Evolutionary conservation across 2,797 vertebrate genomes (phyloP).

Genomic region (Sciurus vulgaris): DNA sequence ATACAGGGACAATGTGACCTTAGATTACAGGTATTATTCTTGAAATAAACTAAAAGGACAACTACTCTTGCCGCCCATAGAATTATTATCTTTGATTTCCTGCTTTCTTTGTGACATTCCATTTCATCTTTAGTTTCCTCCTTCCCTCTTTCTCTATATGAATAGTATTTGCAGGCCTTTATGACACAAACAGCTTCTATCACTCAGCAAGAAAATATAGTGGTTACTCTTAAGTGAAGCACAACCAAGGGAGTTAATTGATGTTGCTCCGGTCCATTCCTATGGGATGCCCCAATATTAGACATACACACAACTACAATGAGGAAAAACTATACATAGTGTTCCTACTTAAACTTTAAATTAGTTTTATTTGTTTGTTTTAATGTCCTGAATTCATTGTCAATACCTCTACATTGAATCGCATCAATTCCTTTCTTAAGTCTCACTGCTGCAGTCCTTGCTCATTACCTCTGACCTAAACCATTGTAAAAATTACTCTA

Average conservation of each 20-base stretch:
- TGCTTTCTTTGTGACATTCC: conserved; percentile 45
- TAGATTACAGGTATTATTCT: not conserved
- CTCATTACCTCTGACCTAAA: not conserved
- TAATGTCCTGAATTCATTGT: not conserved
- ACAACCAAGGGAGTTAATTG: not conserved
- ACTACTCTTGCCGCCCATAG: not conserved
- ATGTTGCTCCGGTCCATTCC: not conserved
- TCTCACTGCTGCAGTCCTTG: not conserved
- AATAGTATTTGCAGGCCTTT: not conserved
- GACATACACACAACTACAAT: not conserved
- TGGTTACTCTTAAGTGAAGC: not conserved
- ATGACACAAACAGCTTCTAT: not conserved
- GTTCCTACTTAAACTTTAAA: not conserved
- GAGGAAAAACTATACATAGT: not conserved
- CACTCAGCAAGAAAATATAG: not conserved
- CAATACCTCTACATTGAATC: not conserved
- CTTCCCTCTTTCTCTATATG: not conserved
- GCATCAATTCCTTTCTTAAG: not conserved
- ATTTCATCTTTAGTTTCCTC: conserved; percentile 45
- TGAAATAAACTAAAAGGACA: conserved; percentile 52
- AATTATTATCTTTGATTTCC: conserved; percentile 35
- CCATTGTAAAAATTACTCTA: not conserved
- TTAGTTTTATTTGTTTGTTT: not conserved
- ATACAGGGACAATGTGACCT: not conserved
- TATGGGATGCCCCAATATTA: not conserved